Evolutionary conservation across 2,113 vertebrate species (phyloP).

Genomic region (Lagopus leucura): DNA sequence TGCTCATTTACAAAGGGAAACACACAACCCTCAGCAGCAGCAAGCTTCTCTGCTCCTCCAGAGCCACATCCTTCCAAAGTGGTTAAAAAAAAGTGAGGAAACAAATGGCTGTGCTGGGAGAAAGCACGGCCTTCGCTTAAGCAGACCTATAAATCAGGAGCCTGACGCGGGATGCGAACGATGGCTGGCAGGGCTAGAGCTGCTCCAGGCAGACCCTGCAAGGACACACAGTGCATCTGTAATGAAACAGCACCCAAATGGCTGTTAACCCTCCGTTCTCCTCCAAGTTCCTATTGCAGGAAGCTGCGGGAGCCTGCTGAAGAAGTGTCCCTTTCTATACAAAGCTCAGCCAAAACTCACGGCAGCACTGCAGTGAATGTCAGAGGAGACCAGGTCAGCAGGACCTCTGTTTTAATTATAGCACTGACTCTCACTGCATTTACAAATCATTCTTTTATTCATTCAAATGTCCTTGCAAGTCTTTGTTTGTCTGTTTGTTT

Average conservation of each 20-base stretch:
- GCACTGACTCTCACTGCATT: neutral
- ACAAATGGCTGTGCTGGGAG: constrained; percentile 84
- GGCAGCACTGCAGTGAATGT: neutral
- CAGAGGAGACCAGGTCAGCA: neutral
- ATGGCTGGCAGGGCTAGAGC: constrained; percentile 40
- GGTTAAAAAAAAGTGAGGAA: constrained; percentile 70
- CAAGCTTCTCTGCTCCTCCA: constrained; percentile 26
- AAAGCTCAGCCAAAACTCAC: neutral
- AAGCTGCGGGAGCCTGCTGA: neutral
- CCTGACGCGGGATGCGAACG: constrained; percentile 57
- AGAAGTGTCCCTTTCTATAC: rapidly evolving
- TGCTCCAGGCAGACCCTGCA: constrained; percentile 61
- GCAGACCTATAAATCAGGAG: constrained; percentile 87
- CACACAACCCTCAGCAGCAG: neutral
- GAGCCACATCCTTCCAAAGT: constrained; percentile 32
- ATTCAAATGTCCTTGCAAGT: neutral
- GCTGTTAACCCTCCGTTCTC: constrained; percentile 34
- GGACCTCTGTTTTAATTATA: neutral
- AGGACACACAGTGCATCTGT: constrained; percentile 29
- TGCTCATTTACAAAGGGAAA: neutral
- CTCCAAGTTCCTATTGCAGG: neutral
- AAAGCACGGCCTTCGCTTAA: constrained; percentile 87
- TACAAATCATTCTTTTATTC: neutral
- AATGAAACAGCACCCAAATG: constrained; percentile 27
- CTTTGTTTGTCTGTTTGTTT: neutral